These are phyloP conservation scores for Papilio xuthus DNA, from an alignment of 1,140 invertebrate species.

Conservation along the genomic window DNA sequence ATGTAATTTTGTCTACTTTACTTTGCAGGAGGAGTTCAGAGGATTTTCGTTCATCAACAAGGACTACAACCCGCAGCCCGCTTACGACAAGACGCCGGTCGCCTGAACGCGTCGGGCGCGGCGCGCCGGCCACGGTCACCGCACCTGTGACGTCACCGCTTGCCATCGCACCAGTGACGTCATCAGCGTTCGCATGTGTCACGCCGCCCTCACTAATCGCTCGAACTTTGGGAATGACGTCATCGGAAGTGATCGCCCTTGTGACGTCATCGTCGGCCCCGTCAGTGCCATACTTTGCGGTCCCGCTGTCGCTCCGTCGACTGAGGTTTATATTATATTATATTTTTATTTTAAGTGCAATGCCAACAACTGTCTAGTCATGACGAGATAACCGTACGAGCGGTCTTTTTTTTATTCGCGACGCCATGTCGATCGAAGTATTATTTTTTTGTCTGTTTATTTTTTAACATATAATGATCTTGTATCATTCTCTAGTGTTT, in stretches of 20 bases:
- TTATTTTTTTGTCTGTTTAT: slow-evolving; percentile 42
- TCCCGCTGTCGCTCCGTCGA: slow-evolving; percentile 13
- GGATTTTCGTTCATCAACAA: slow-evolving; percentile 98
- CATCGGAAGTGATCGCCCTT: neutral
- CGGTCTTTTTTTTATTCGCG: slow-evolving; percentile 34
- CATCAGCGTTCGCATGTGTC: neutral
- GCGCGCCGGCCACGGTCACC: neutral
- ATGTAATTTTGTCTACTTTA: neutral
- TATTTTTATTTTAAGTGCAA: slow-evolving; percentile 31
- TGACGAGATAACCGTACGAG: slow-evolving; percentile 21
- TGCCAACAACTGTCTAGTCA: slow-evolving; percentile 36
- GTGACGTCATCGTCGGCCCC: slow-evolving; percentile 1
- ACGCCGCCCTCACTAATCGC: slow-evolving; percentile 37
- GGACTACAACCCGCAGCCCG: slow-evolving; percentile 91
- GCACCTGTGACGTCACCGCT: neutral
- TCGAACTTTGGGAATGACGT: slow-evolving; percentile 47
- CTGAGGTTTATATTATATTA: slow-evolving; percentile 26
- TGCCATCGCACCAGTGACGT: neutral
- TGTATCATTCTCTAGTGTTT: slow-evolving; percentile 42
- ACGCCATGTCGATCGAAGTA: slow-evolving; percentile 43
- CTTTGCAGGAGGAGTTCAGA: slow-evolving; percentile 94
- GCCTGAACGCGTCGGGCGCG: slow-evolving; percentile 52
- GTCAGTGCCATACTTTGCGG: slow-evolving; percentile 28
- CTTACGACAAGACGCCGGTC: slow-evolving; percentile 61
- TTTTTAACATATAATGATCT: slow-evolving; percentile 36